Evolutionary conservation across 64 coral and sea anemone species (phyloP).

Genomic region (Pachyseris speciosa): DNA sequence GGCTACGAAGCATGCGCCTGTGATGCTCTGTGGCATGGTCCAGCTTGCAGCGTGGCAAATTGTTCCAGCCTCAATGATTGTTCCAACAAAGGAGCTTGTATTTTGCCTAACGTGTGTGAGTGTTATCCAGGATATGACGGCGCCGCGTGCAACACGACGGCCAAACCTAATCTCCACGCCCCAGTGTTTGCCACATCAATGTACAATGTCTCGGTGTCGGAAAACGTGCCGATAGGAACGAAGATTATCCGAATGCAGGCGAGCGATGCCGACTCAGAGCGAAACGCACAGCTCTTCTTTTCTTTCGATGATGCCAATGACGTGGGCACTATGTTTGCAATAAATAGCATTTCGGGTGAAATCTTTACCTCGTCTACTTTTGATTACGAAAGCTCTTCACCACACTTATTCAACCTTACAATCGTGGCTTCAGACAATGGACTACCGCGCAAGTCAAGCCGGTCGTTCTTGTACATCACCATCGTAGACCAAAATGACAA

Average conservation of each 20-base stretch:
- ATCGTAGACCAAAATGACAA: conserved; percentile 68
- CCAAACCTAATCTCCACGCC: conserved; percentile 55
- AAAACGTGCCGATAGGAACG: conserved; percentile 62
- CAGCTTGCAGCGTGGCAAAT: conserved; percentile 67
- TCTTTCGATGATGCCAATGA: conserved; percentile 3
- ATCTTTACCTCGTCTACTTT: conserved; percentile 42
- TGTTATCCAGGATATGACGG: conserved; percentile 80
- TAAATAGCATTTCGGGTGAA: conserved; percentile 53
- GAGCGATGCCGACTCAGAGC: conserved; percentile 73
- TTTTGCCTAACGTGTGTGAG: conserved; percentile 57
- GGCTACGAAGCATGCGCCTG: conserved; percentile 67
- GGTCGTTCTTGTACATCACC: not conserved
- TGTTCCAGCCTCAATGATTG: conserved; percentile 71
- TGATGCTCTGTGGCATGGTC: conserved; percentile 58
- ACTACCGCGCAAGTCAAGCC: conserved; percentile 40
- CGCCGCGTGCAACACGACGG: conserved; percentile 20
- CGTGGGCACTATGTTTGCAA: conserved; percentile 1
- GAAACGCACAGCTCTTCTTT: conserved; percentile 72
- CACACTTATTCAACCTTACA: conserved; percentile 19
- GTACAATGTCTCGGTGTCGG: conserved; percentile 66
- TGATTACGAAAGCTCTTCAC: conserved; percentile 36
- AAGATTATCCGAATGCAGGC: conserved; percentile 54
- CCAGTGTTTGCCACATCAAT: conserved; percentile 49
- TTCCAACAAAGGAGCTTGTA: conserved; percentile 71
- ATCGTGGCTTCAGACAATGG: conserved; percentile 75